Conservation (phyloP, 2,113 vertebrate genomes). For the Anarhynchus alexandrinus region DNA sequence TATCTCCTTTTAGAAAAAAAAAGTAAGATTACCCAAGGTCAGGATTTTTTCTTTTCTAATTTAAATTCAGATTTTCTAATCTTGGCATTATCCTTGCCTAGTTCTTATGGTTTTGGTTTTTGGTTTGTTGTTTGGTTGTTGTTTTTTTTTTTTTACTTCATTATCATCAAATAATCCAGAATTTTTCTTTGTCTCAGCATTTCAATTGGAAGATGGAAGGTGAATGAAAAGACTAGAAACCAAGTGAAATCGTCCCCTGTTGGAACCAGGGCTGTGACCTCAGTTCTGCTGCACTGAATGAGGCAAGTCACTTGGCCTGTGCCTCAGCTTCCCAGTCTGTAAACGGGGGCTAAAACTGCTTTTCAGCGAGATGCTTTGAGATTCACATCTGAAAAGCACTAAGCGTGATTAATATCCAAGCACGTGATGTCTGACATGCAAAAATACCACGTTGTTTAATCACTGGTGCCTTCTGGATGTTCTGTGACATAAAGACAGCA, state of each 20-base stretch:
- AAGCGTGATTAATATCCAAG: constrained; percentile 3
- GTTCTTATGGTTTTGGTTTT: neutral
- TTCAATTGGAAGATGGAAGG: neutral
- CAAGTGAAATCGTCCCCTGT: neutral
- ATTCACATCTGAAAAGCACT: constrained; percentile 30
- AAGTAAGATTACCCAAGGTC: neutral
- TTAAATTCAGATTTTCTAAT: constrained; percentile 23
- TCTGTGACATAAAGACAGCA: constrained; percentile 58
- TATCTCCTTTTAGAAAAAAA: neutral
- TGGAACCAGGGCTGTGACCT: neutral
- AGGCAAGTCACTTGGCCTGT: neutral
- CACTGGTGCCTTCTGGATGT: constrained; percentile 32
- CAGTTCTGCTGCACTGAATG: neutral
- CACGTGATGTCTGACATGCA: constrained; percentile 11
- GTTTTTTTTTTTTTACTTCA: no score
- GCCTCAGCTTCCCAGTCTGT: neutral
- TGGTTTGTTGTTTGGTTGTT: neutral
- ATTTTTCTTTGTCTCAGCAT: neutral
- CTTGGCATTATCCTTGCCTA: neutral
- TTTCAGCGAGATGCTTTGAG: neutral
- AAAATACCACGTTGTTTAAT: constrained; percentile 51
- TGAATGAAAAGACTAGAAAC: neutral
- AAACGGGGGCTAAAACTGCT: neutral
- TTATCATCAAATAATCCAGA: neutral
- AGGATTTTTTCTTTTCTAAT: neutral